These are phyloP conservation scores for Onychorhynchus coronatus DNA, from an alignment of 2,113 vertebrate species.

Conservation along the genomic window DNA sequence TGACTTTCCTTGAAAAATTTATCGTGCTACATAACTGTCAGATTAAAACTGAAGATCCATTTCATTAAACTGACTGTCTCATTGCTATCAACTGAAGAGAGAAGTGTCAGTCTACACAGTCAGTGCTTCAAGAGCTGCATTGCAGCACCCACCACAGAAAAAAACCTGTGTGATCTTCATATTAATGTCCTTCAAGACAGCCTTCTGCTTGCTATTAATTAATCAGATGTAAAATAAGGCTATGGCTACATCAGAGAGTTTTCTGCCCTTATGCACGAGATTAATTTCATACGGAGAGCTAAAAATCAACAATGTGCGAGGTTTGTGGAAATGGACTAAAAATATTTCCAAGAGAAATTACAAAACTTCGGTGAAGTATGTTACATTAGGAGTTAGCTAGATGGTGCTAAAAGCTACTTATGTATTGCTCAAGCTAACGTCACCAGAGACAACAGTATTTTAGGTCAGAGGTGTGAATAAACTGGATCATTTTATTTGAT, in stretches of 20 bases:
- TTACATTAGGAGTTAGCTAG: neutral
- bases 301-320: neutral
- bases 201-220: neutral
- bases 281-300: neutral
- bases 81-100: neutral
- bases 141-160: neutral
- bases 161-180: neutral
- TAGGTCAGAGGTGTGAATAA: neutral
- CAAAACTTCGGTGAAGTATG: neutral
- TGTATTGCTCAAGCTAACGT: neutral
- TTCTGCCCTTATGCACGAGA: neutral
- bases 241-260: neutral
- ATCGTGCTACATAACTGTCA: neutral
- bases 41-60: neutral
- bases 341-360: neutral
- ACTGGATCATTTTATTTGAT: neutral
- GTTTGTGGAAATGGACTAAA: neutral
- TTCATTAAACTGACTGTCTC: neutral
- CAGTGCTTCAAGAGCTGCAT: neutral
- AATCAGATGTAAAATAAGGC: neutral
- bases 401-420: slow-evolving; percentile 24
- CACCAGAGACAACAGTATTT: neutral
- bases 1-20: neutral
- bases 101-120: neutral
- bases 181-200: neutral